Evolutionary conservation across 2,797 vertebrate genomes (phyloP).

Genomic region (Falco concolor): DNA sequence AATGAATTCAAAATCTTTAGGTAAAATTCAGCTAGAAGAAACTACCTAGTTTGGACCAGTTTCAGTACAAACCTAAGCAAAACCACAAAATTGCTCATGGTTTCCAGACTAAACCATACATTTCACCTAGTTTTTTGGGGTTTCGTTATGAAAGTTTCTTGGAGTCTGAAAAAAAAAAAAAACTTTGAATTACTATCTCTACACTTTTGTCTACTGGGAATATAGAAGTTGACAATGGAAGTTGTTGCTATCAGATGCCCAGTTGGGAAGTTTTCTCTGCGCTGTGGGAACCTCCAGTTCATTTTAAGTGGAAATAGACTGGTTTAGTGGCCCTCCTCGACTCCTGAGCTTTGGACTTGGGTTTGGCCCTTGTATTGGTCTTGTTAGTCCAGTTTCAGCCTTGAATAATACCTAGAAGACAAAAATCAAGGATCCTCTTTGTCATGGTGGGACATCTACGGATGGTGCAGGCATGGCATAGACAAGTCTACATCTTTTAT

Average conservation of each 20-base stretch:
- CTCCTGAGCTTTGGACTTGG: background rate
- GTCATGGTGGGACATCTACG: background rate
- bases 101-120: constrained; percentile 40
- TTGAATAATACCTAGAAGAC: background rate
- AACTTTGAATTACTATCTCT: background rate
- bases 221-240: background rate
- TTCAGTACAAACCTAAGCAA: constrained; percentile 38
- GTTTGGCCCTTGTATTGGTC: background rate
- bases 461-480: background rate
- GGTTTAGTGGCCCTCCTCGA: background rate
- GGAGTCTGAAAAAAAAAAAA: background rate
- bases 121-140: background rate
- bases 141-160: background rate
- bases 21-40: background rate
- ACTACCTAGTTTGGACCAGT: background rate
- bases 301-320: background rate
- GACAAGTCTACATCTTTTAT: background rate
- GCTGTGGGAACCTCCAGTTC: accelerated
- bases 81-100: constrained; percentile 56
- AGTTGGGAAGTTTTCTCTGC: background rate
- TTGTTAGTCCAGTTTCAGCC: background rate
- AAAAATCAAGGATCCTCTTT: background rate
- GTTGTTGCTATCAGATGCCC: background rate
- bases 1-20: constrained; percentile 15
- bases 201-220: background rate